These are phyloP conservation scores for Holacanthella duospinosa DNA, from an alignment of 2,888 invertebrate genomes.

Conservation along the genomic window DNA sequence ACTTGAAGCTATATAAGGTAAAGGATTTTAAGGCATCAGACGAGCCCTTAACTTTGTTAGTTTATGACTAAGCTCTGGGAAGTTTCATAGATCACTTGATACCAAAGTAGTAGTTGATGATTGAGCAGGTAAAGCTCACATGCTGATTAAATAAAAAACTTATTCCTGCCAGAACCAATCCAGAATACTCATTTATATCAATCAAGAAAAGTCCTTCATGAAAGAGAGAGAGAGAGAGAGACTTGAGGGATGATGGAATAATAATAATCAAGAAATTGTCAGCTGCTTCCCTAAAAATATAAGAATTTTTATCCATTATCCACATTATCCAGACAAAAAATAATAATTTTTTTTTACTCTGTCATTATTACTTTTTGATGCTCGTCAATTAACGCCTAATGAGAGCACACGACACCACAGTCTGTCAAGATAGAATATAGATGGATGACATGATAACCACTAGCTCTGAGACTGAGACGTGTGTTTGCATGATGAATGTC, in stretches of 20 bases:
- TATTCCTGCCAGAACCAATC: background rate
- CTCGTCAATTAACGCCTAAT: conserved; percentile 23
- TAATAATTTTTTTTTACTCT: background rate
- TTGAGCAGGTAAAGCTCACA: too few species aligned
- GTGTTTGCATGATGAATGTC: background rate
- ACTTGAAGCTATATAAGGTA: too few species aligned
- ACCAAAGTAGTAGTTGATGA: too few species aligned
- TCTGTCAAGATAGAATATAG: background rate
- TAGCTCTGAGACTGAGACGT: background rate
- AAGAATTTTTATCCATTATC: background rate
- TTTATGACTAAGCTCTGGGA: too few species aligned
- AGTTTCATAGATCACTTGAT: too few species aligned
- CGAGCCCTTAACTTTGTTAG: too few species aligned
- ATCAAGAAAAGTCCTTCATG: conserved; percentile 1
- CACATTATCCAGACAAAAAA: background rate
- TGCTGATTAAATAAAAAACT: too few species aligned
- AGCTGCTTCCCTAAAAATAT: background rate
- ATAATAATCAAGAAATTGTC: background rate
- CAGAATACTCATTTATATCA: background rate
- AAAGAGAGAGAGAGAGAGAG: too few species aligned
- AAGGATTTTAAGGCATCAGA: too few species aligned
- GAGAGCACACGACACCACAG: conserved; percentile 17
- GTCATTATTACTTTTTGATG: conserved; percentile 11
- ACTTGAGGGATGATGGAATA: background rate
- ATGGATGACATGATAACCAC: background rate